Percentiles rank a stretch among this genome's conserved stretches.
Conservation (phyloP, 2,113 vertebrate genomes). For the Saguinus imperator region DNA sequence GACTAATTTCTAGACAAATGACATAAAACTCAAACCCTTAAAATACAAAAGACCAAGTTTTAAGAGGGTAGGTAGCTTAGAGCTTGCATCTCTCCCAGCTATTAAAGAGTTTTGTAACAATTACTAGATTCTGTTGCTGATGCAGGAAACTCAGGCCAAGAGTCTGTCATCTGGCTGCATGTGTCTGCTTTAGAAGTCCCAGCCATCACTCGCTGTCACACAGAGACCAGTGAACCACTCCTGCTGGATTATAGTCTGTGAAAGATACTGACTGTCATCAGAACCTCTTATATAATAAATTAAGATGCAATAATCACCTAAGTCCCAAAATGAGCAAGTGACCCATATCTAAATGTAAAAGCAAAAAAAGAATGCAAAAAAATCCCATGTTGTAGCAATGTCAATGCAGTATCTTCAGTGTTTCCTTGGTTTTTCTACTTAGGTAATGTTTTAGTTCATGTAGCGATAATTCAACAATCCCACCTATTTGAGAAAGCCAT, state of each 20-base stretch:
- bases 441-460: not conserved
- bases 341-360: not conserved
- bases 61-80: not conserved
- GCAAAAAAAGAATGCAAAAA: not conserved
- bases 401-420: not conserved
- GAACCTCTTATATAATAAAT: not conserved
- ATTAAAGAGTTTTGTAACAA: not conserved
- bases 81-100: not conserved
- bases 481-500: not conserved
- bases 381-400: not conserved
- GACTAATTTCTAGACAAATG: not conserved
- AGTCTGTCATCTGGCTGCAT: not conserved
- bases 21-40: not conserved
- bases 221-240: not conserved
- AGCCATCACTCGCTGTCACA: not conserved
- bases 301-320: not conserved
- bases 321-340: not conserved
- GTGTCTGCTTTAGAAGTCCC: not conserved
- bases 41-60: not conserved
- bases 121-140: not conserved
- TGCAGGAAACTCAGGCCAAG: not conserved
- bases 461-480: not conserved
- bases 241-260: not conserved
- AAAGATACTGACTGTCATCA: not conserved
- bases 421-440: conserved; percentile 1